phyloP scores from a whole-genome alignment of 2,888 invertebrate genomes.

The Leptinotarsa tumamoca region DNA sequence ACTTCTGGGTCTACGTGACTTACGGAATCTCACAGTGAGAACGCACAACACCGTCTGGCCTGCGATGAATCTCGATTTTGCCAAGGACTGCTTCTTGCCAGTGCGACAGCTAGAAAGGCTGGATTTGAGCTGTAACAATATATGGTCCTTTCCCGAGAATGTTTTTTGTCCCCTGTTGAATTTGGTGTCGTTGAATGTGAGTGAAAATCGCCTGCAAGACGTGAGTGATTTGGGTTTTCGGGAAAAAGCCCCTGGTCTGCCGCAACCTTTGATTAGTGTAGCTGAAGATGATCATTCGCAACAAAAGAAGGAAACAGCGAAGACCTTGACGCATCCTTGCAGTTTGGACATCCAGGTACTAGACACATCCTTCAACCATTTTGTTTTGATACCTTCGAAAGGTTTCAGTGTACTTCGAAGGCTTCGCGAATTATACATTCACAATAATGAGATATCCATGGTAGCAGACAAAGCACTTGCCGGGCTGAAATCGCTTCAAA shows the following conservation, averaged over 20 bases:
- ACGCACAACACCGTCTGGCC: constrained; percentile 89
- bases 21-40: constrained; percentile 86
- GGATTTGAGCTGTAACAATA: constrained; percentile 89
- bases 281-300: constrained; percentile 70
- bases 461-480: constrained; percentile 86
- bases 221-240: constrained; percentile 88
- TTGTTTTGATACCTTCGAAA: constrained; percentile 84
- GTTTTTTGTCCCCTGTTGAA: constrained; percentile 86
- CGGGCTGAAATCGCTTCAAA: constrained; percentile 83
- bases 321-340: constrained; percentile 70
- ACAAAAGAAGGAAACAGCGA: constrained; percentile 58
- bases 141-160: constrained; percentile 89
- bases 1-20: constrained; percentile 81
- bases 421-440: constrained; percentile 83
- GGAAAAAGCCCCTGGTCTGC: constrained; percentile 73
- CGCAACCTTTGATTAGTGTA: constrained; percentile 75
- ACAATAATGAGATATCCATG: constrained; percentile 90
- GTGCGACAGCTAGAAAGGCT: constrained; percentile 84
- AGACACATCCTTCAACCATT: constrained; percentile 87
- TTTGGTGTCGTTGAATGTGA: constrained; percentile 84
- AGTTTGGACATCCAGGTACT: constrained; percentile 84
- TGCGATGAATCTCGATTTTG: constrained; percentile 85
- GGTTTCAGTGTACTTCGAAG: constrained; percentile 85
- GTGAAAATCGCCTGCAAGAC: constrained; percentile 89
- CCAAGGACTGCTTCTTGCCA: constrained; percentile 81